Conservation (phyloP, 2,888 invertebrate species). For the Zootermopsis nevadensis region DNA sequence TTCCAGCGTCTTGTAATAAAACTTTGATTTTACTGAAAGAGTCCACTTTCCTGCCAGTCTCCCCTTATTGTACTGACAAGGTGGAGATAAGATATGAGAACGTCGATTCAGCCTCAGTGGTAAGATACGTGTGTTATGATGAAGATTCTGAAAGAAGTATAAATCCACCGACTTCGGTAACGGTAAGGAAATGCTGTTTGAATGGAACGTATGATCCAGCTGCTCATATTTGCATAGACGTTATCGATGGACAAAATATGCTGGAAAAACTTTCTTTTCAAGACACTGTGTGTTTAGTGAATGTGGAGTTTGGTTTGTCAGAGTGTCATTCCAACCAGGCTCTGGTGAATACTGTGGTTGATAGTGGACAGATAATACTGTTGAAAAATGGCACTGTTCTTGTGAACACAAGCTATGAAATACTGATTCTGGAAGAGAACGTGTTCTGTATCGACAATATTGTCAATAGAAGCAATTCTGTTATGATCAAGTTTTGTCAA, state of each 20-base stretch:
- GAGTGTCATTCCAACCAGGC: constrained; percentile 5
- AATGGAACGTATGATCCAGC: constrained; percentile 31
- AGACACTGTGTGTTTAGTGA: neutral
- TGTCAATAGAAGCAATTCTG: constrained; percentile 37
- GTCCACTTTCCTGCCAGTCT: too few relatives aligned
- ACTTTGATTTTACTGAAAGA: neutral
- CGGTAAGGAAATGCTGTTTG: constrained; percentile 22
- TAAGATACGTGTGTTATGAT: constrained; percentile 14
- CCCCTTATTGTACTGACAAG: neutral
- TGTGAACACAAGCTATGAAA: neutral
- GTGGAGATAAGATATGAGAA: neutral
- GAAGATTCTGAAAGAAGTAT: neutral
- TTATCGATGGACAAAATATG: neutral
- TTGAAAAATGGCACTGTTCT: neutral
- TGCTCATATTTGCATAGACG: constrained; percentile 43
- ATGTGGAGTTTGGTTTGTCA: neutral
- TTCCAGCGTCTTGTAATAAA: neutral
- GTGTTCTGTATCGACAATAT: constrained; percentile 34
- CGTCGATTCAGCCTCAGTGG: neutral
- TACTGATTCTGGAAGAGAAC: neutral
- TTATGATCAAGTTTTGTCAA: constrained; percentile 56
- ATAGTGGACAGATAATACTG: neutral
- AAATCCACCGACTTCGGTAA: neutral
- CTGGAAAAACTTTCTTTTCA: neutral
- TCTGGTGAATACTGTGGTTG: neutral